phyloP scores from a whole-genome alignment of 1,140 invertebrate species.

The Sarcophaga peregrina region DNA sequence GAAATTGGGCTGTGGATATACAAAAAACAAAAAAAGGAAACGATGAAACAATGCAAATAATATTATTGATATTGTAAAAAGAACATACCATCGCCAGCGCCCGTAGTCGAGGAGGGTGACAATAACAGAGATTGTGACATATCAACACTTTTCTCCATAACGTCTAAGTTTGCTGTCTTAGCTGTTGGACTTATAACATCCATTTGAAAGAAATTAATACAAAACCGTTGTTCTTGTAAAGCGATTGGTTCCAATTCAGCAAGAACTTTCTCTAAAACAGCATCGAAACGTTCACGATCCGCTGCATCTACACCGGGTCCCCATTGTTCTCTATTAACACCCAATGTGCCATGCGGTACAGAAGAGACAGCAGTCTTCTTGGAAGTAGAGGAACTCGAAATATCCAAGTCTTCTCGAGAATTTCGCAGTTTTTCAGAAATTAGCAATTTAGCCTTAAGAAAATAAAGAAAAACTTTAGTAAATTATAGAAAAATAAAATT shows the following conservation, averaged over 20 bases:
- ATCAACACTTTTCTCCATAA: slow-evolving; percentile 57
- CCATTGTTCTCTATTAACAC: slow-evolving; percentile 64
- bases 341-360: slow-evolving; percentile 63
- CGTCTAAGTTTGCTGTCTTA: slow-evolving; percentile 71
- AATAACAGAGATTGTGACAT: slow-evolving; percentile 55
- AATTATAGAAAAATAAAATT: background rate
- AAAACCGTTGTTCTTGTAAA: slow-evolving; percentile 95
- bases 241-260: slow-evolving; percentile 92
- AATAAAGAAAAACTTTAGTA: background rate
- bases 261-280: slow-evolving; percentile 71
- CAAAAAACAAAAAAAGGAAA: background rate
- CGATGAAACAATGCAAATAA: background rate
- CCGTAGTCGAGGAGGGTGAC: slow-evolving; percentile 51
- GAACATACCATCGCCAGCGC: slow-evolving; percentile 42
- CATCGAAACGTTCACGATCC: slow-evolving; percentile 66
- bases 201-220: slow-evolving; percentile 91
- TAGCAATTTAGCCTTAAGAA: slow-evolving; percentile 68
- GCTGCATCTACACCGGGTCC: slow-evolving; percentile 58
- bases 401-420: slow-evolving; percentile 62
- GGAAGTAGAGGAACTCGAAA: slow-evolving; percentile 54
- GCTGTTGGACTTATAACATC: slow-evolving; percentile 72
- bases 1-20: slow-evolving; percentile 48
- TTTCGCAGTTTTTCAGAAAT: slow-evolving; percentile 62
- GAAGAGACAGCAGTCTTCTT: slow-evolving; percentile 57
- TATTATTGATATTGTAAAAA: background rate